A percentile compares a stretch with the other conserved stretches of the same genome.
Evolutionary conservation across 2,888 invertebrate genomes (phyloP).

Genomic region (Scaeva pyrastri): DNA sequence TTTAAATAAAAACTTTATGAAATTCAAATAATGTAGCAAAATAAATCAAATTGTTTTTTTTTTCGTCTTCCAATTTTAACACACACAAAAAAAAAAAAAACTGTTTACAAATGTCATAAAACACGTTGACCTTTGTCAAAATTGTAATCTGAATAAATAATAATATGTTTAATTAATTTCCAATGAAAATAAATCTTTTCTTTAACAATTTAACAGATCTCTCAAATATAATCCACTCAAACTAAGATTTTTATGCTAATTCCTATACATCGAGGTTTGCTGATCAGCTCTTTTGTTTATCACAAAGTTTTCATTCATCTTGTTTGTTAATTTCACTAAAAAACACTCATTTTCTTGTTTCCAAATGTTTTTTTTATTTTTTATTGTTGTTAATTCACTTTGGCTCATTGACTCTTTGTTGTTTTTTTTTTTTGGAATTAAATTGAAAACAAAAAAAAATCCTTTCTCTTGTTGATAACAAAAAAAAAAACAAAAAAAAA

Average conservation of each 20-base stretch:
- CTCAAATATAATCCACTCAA: not conserved
- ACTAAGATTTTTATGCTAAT: not conserved
- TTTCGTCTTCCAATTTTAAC: no score
- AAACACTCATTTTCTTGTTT: conserved; percentile 6
- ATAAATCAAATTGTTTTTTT: no score
- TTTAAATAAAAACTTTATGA: no score
- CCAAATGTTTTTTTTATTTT: not conserved
- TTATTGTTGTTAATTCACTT: not conserved
- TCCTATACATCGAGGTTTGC: conserved; percentile 33
- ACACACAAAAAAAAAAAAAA: no score
- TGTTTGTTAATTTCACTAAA: not conserved
- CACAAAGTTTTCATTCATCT: not conserved
- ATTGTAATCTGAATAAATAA: not conserved
- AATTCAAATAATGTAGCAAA: no score
- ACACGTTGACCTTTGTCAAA: not conserved
- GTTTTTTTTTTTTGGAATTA: not conserved
- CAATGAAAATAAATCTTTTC: not conserved
- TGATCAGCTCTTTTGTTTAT: conserved; percentile 45
- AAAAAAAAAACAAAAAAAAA: not conserved
- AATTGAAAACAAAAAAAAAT: not conserved
- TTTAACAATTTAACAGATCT: not conserved
- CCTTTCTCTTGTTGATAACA: conserved; percentile 38
- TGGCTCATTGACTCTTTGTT: not conserved
- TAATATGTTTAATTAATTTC: not conserved
- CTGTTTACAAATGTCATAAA: no score